phyloP scores from a whole-genome alignment of 2,797 vertebrate genomes.

The Paedocypris micromegethes region DNA sequence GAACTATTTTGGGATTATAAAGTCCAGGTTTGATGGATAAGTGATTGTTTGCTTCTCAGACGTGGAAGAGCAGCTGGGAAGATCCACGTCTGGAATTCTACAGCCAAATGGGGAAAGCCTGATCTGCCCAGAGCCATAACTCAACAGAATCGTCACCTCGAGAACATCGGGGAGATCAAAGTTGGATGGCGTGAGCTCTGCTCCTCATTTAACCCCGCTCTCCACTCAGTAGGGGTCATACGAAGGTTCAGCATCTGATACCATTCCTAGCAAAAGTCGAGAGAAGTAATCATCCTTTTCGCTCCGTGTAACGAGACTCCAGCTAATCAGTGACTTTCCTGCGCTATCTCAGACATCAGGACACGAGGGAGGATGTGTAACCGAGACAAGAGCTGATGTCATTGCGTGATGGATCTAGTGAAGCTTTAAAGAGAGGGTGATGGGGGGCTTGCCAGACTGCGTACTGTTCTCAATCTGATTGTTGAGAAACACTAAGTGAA shows the following conservation, averaged over 20 bases:
- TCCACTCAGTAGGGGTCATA: constrained; percentile 1
- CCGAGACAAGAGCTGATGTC: constrained; percentile 75
- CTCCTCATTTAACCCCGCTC: constrained; percentile 34
- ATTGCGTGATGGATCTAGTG: constrained; percentile 65
- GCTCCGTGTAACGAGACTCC: constrained; percentile 76
- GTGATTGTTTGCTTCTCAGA: constrained; percentile 7
- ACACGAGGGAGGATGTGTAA: constrained; percentile 74
- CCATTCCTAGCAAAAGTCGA: constrained; percentile 25
- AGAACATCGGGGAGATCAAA: constrained; percentile 34
- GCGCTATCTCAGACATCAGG: constrained; percentile 73
- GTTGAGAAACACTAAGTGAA: constrained; percentile 7
- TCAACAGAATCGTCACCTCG: constrained; percentile 43
- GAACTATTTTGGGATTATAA: no score
- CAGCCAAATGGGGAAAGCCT: constrained; percentile 35
- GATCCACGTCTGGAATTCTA: constrained; percentile 21
- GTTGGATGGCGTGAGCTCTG: constrained; percentile 24
- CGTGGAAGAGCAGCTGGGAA: constrained; percentile 33
- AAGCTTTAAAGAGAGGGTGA: constrained; percentile 29
- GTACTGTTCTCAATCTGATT: constrained; percentile 13
- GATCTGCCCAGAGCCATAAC: constrained; percentile 26
- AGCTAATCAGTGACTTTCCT: constrained; percentile 78
- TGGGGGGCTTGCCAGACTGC: constrained; percentile 34
- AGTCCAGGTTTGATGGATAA: neutral
- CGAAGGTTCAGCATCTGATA: constrained; percentile 26
- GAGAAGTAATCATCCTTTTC: constrained; percentile 42